Evolutionary conservation across 2,888 invertebrate species (phyloP).

Genomic region (Ethmia dodecea): DNA sequence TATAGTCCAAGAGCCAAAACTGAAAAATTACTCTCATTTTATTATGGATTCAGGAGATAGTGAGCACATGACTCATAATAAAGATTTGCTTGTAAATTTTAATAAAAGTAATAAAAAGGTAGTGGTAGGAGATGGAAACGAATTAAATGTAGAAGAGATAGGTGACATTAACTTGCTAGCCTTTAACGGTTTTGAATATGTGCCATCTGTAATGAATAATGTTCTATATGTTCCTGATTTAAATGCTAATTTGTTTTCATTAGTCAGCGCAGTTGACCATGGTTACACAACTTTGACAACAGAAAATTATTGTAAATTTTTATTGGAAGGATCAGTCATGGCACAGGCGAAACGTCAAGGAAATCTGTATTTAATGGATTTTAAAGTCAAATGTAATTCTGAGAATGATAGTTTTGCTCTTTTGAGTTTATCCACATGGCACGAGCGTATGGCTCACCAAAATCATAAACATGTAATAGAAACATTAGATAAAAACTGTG

Average conservation of each 20-base stretch:
- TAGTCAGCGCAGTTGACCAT: neutral
- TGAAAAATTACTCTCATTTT: neutral
- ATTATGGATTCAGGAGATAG: conserved; percentile 3
- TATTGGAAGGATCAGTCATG: neutral
- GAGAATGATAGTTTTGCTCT: conserved; percentile 4
- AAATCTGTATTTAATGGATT: neutral
- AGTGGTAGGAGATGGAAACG: neutral
- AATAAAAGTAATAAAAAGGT: neutral
- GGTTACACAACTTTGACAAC: neutral
- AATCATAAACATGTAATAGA: conserved; percentile 7
- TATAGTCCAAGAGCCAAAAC: neutral
- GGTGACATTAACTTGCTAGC: neutral
- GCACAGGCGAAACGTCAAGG: neutral
- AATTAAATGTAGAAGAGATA: neutral
- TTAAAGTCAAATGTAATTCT: conserved; percentile 3
- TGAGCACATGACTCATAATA: conserved; percentile 3
- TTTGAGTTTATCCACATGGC: conserved; percentile 6
- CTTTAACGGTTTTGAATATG: neutral
- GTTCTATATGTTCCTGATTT: neutral
- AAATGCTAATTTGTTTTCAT: neutral
- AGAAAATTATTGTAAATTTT: neutral
- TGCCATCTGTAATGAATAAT: neutral
- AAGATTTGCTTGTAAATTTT: neutral
- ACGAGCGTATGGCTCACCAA: conserved; percentile 9
- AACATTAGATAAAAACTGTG: conserved; percentile 6